These are phyloP conservation scores for Enteromius thamalakanensis DNA, from an alignment of 2,797 vertebrate species.

Conservation along the genomic window DNA sequence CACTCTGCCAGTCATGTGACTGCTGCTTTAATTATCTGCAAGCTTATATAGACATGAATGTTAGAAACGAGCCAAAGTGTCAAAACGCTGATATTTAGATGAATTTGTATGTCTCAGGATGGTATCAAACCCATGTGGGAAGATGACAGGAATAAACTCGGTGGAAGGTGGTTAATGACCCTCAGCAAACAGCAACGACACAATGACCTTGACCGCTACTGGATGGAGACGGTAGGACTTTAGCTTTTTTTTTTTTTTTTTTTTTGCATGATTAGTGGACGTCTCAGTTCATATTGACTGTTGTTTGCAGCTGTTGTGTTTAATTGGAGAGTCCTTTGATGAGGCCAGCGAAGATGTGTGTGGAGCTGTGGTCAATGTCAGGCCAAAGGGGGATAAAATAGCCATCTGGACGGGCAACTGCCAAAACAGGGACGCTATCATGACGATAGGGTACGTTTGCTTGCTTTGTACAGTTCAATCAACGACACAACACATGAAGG, in stretches of 20 bases:
- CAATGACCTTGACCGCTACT: slow-evolving; percentile 83
- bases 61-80: background rate
- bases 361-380: slow-evolving; percentile 84
- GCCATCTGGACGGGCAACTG: slow-evolving; percentile 86
- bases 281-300: background rate
- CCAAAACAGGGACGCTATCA: slow-evolving; percentile 84
- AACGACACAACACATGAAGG: background rate
- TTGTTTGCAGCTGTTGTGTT: slow-evolving; percentile 80
- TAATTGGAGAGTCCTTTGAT: slow-evolving; percentile 85
- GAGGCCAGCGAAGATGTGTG: slow-evolving; percentile 84
- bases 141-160: slow-evolving; percentile 84
- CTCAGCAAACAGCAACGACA: slow-evolving; percentile 85
- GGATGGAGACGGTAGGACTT: slow-evolving; percentile 82
- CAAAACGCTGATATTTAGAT: background rate
- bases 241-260: too few relatives aligned
- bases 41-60: background rate
- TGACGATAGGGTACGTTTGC: slow-evolving; percentile 82
- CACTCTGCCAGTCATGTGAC: background rate
- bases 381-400: slow-evolving; percentile 86
- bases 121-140: slow-evolving; percentile 88
- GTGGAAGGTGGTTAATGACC: slow-evolving; percentile 85
- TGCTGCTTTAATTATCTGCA: background rate
- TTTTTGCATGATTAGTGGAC: background rate
- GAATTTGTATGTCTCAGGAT: slow-evolving; percentile 69
- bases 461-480: background rate